Evolutionary conservation across 2,888 invertebrate species (phyloP), one percentile per base, ranked within the genome.

Genomic region (Lasioglossum pauxillum): DNA sequence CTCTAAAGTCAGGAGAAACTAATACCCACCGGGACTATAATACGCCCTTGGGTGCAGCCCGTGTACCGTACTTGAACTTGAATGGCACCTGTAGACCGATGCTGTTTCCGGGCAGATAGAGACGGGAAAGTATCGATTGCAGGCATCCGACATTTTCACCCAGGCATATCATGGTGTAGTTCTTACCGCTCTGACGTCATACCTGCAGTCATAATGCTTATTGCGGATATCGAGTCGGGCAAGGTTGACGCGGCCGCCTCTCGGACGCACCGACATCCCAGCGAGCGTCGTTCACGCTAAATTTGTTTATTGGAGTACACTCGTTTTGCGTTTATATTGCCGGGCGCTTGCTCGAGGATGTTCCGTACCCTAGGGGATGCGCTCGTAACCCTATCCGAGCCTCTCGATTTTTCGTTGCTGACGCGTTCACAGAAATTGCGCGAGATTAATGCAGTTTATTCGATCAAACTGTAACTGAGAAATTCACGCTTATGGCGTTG

Each of bases 71-170:
- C 80, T 80, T 53, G 80, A 79, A 80, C 78, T 75, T 88, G 82
- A 88, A 87, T 88, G 83, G 85, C 88, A 88, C 88, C 88, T 88
- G 88, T 78, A 75, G 16, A 64, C 82, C 71, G n/a, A 72, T 38
- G 64, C 76, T 46, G 76, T 86, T 86, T 74, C 86, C 85, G 79
- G 75, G 4, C 23, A 23, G 69, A 69, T 23, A 76, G 53, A 53
- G 76, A 53, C 78, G 46, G 71, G 71, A 76, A 81, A 64, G 87
- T 84, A 87, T 88, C 87, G 81, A 67, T 84, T 87, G 74, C 77
- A 79, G 72, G 8, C 69, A 38, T 69, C 71, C 75, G 23, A 60
- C 73, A 10, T 80, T 83, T 81, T 76, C 80, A 41, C 60, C 72
- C 7, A 64, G 41, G 14, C 14, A 5, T 23, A 38, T n/a, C 75